Evolutionary conservation across 2,113 vertebrate species (phyloP), one percentile per base, ranked within the genome.

Genomic region (Ranitomeya variabilis): DNA sequence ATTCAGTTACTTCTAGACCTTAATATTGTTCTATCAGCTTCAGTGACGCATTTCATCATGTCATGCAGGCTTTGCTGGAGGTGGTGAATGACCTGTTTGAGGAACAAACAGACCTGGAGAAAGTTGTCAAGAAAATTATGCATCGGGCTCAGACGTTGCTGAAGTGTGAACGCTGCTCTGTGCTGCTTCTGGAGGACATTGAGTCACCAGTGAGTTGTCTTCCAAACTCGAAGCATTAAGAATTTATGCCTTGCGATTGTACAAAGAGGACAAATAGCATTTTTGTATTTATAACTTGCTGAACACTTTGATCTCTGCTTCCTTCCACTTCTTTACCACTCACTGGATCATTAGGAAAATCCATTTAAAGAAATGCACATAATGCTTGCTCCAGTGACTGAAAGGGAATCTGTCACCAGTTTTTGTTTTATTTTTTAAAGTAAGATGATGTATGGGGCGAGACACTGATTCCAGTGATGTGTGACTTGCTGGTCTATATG

Each of bases 91-190:
- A 99, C 89, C 96, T 99, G 92, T 99, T 99, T 94, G 98, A 99
- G 89, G 98, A 99, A 91, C 98, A 99, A 94, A 99, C 98, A 62
- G 97, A 99, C 93, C 93, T 99, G 94, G 98, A 99, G 95, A 99
- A 99, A 95, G 97, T 99, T 91, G 97, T 99, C 89, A 96, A 97
- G 94, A 99, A 99, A 95, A 99, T 99, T 91, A 99, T 99, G 98
- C 97, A 98, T 91, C 97, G 98, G 26, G 98, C 98, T 71, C 98
- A 99, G 94, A 98, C 97, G 13, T 94, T 99, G 81, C 92, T 99
- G 80, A 98, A 99, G 94, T 99, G 98, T 90, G 98, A 99, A 80
- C 96, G 97, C 83, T 99, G 98, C 91, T 99, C 98, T 15, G 98
- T 99, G 52, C 96, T 99, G 90, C 94, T 99, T 83, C 94, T 99